Evolutionary conservation across 1,140 invertebrate genomes (phyloP), one percentile per base, ranked within the genome.

Genomic region (Drosophila serrata): DNA sequence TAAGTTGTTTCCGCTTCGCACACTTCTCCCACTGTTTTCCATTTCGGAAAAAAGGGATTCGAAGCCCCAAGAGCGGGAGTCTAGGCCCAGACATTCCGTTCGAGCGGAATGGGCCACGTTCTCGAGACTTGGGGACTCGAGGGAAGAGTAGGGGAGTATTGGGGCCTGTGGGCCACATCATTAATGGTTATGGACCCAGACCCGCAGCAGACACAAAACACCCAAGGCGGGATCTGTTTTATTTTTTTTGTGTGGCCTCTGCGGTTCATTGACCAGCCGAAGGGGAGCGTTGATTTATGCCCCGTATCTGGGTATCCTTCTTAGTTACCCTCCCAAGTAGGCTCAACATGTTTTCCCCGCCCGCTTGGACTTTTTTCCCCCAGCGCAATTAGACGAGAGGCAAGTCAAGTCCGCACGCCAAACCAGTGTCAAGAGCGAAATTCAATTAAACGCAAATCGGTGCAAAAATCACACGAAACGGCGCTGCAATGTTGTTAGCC

Each of bases 1-100:
- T 90, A 90, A 90, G 86, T 90, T 90, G 85, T 90, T 90, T 90
- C 85, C 85, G 85, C 85, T 90, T 90, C 81, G 86, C 81, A 78
- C 78, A 90, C 80, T 90, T 81, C 84, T 85, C 79, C 63, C 48
- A 78, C 85, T 88, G 85, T 85, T 90, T 61, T 74, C 64, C 74
- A 43, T 58, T 60, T 49, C 27, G 61, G n/a, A 24, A 55, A 53
- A 45, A 56, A 70, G 40, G 48, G 39, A 58, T 51, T 39, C 68
- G 53, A 8, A 22, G 49, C 33, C 31, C 49, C 31, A 12, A 12
- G 29, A 7, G n/a, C n/a, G 19, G 13, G 11, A 75, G 82, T 61
- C 65, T 81, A 69, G 62, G 40, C 35, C 35, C 37, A 56, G 76
- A 62, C 62, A 31, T 43, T 35, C 39, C 24, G 27, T 42, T 61